Evolutionary conservation across 2,888 invertebrate species (phyloP).

Genomic region (Dynastes hyllus): DNA sequence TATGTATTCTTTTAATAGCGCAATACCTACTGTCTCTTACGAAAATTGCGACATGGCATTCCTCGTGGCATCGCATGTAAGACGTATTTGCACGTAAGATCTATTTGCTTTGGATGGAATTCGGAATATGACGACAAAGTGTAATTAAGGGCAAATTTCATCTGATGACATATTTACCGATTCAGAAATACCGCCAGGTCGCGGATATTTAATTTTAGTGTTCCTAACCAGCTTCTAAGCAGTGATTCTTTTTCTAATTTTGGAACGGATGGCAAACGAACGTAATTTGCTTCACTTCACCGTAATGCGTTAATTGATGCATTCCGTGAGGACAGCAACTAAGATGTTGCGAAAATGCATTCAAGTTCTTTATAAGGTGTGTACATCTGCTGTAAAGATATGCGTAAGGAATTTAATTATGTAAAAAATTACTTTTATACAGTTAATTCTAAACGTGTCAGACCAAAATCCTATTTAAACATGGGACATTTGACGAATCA

Average conservation of each 20-base stretch:
- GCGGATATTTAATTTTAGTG: slow-evolving; percentile 37
- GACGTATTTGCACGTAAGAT: too few species aligned
- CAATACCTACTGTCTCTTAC: too few species aligned
- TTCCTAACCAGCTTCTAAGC: neutral
- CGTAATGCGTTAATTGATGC: slow-evolving; percentile 25
- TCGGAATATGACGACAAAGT: slow-evolving; percentile 12
- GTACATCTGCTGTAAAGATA: too few species aligned
- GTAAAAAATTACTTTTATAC: too few species aligned
- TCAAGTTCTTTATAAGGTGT: neutral
- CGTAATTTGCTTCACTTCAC: slow-evolving; percentile 42
- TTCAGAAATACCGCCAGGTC: slow-evolving; percentile 15
- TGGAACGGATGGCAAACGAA: slow-evolving; percentile 5
- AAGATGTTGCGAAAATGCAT: slow-evolving; percentile 31
- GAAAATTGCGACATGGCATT: too few species aligned
- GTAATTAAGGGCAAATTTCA: slow-evolving; percentile 41
- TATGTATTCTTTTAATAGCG: too few species aligned
- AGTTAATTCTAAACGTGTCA: too few species aligned
- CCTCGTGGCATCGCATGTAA: too few species aligned
- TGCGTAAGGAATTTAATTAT: too few species aligned
- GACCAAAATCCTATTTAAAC: too few species aligned
- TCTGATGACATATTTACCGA: slow-evolving; percentile 19
- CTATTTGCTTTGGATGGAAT: neutral
- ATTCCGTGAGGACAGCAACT: slow-evolving; percentile 15
- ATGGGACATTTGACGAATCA: too few species aligned
- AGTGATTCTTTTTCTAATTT: slow-evolving; percentile 44